Evolutionary conservation across 1,140 invertebrate species (phyloP).

Genomic region (Tetramorium simillimum): DNA sequence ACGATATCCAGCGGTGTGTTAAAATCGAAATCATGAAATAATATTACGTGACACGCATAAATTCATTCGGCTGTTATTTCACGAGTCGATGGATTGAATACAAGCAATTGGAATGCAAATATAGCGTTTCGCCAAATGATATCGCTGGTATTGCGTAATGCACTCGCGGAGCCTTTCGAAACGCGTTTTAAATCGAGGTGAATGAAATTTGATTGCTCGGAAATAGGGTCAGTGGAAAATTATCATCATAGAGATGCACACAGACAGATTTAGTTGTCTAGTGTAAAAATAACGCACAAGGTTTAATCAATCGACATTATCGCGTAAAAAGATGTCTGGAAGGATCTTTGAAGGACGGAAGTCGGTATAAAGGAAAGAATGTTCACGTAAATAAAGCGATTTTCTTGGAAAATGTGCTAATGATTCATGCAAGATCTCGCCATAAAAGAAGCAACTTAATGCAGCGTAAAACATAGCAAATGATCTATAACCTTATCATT

Average conservation of each 20-base stretch:
- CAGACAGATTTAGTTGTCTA: too few species aligned
- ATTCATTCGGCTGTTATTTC: background rate
- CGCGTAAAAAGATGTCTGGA: background rate
- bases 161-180: background rate
- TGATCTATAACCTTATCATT: background rate
- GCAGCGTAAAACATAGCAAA: conserved; percentile 17
- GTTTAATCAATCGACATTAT: background rate
- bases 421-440: background rate
- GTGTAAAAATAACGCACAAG: background rate
- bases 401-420: conserved; percentile 23
- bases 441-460: conserved; percentile 18
- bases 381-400: background rate
- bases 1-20: background rate
- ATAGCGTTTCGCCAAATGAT: conserved; percentile 23
- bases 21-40: background rate
- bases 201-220: conserved; percentile 12
- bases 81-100: background rate
- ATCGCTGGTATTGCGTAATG: conserved; percentile 1
- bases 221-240: conserved; percentile 12
- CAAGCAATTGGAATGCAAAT: conserved; percentile 23
- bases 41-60: background rate
- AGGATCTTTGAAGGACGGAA: conserved; percentile 9
- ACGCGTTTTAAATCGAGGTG: background rate
- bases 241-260: background rate
- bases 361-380: background rate